Evolutionary conservation across 1,140 invertebrate species (phyloP), one percentile per base, ranked within the genome.

Genomic region (Drosophila novamexicana): DNA sequence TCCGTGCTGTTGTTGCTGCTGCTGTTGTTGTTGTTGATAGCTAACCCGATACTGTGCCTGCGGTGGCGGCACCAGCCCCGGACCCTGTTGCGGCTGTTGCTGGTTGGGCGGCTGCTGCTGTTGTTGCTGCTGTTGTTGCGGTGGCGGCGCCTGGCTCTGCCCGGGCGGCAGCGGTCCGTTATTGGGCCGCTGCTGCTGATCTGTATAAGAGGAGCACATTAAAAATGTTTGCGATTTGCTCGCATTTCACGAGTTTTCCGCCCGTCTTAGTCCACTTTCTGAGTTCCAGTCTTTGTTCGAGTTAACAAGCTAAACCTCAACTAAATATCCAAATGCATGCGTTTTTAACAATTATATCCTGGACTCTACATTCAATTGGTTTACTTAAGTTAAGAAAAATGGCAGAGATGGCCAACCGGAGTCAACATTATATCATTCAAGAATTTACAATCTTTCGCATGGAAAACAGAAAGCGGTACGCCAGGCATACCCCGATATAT

Each of bases 21-120:
- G 93, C 1, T 90, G 91, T 82, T 93, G 92, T 32, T 85, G 78
- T 37, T 93, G 92, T 50, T 93, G 93, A 75, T 93, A 93, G 47
- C 90, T 92, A n/a, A 91, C 92, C 29, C 92, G 92, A 70, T 93
- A 90, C 61, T 93, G 75, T 56, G 92, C 39, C 79, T 93, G 92
- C 69, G 93, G 81, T 79, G 93, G 81, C 12, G 79, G 85, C 7
- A 89, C 84, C 8, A 56, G 73, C 6, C 82, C 88, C 0, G 74
- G 77, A n/a, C 81, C 81, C 9, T 77, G 80, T 12, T 80, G 75
- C 7, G 66, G 57, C 73, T 93, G 93, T 77, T 93, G 92, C 63
- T 93, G 93, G 62, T 93, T 93, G 39, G 75, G 77, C 32, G 74
- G 64, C 56, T 83, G 81, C 39, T 91, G 89, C 14, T 73, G 77